Evolutionary conservation across 2,797 vertebrate species (phyloP).

Genomic region (Passerculus sandwichensis): DNA sequence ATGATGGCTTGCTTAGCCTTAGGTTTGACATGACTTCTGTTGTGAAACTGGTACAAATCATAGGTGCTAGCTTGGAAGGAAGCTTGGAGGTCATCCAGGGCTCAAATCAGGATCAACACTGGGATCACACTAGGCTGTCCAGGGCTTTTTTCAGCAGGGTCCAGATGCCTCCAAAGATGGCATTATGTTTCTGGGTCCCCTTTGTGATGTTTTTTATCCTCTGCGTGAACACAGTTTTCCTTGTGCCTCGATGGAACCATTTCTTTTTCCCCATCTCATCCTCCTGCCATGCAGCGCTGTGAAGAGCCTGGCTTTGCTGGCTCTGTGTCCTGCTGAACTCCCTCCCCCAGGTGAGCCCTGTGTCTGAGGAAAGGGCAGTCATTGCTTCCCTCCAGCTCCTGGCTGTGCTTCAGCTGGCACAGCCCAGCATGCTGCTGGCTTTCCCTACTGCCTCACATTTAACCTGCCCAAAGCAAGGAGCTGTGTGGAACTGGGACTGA

Average conservation of each 20-base stretch:
- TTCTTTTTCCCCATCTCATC: background rate
- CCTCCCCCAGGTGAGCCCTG: background rate
- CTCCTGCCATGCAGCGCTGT: background rate
- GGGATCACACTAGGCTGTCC: background rate
- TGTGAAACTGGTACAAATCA: background rate
- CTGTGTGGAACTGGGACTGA: background rate
- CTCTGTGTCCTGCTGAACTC: background rate
- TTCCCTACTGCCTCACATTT: background rate
- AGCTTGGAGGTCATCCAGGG: background rate
- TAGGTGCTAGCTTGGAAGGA: background rate
- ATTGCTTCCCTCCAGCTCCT: background rate
- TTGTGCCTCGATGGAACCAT: background rate
- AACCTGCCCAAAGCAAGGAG: background rate
- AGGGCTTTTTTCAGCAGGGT: background rate
- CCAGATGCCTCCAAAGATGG: background rate
- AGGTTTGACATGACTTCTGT: background rate
- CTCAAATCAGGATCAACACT: background rate
- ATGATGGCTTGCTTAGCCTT: background rate
- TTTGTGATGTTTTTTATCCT: background rate
- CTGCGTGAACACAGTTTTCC: background rate
- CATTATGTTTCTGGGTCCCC: background rate
- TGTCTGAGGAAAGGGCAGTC: background rate
- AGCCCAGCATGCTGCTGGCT: background rate
- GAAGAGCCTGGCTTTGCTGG: background rate
- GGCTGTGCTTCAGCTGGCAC: background rate